Conservation (phyloP, 2,113 vertebrate species). For the Dromaius novaehollandiae region DNA sequence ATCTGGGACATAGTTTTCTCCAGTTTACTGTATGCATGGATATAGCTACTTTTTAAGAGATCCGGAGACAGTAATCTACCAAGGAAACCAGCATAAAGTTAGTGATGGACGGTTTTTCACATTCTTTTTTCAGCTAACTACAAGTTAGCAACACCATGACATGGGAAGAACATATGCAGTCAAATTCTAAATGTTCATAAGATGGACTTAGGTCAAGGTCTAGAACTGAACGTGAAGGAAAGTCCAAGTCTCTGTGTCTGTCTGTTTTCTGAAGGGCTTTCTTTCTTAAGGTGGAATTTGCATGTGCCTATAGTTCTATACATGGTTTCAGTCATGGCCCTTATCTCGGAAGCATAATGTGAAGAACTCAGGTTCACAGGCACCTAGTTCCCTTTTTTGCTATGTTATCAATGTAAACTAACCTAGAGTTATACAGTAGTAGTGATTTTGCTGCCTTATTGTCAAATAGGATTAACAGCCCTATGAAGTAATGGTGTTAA, state of each 20-base stretch:
- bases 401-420: not conserved
- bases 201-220: not conserved
- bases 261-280: not conserved
- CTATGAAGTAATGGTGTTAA: not conserved
- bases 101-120: not conserved
- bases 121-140: not conserved
- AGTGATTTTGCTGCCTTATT: not conserved
- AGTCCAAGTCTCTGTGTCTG: not conserved
- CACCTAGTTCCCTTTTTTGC: not conserved
- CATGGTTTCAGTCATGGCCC: not conserved
- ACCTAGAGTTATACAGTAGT: not conserved
- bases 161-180: not conserved
- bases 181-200: not conserved
- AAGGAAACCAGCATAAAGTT: not conserved
- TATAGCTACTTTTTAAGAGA: not conserved
- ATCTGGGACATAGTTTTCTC: not conserved
- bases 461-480: not conserved
- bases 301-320: not conserved
- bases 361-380: rapidly evolving
- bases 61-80: not conserved
- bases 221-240: not conserved
- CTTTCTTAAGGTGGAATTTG: not conserved
- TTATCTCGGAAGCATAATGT: not conserved
- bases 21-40: not conserved
- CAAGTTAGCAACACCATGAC: not conserved